Evolutionary conservation across 2,113 vertebrate species (phyloP).

Genomic region (Oncorhynchus nerka): DNA sequence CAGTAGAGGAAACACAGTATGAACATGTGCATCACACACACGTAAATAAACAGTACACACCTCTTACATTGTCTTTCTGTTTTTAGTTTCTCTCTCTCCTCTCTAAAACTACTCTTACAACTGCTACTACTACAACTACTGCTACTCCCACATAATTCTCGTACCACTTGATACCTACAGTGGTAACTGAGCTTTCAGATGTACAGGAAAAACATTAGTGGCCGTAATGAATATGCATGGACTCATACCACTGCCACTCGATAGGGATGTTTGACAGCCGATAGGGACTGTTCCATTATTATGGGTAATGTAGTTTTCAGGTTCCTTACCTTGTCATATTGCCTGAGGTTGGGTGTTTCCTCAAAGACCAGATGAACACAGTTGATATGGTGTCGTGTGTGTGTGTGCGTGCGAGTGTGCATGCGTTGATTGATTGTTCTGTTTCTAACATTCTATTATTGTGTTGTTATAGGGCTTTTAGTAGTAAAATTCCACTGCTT

Average conservation of each 20-base stretch:
- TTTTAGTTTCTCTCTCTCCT: too few relatives aligned
- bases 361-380: conserved; percentile 40
- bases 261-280: conserved; percentile 41
- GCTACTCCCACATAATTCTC: conserved; percentile 6
- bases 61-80: too few relatives aligned
- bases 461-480: background rate
- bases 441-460: background rate
- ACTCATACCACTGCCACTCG: background rate
- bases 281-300: conserved; percentile 52
- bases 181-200: conserved; percentile 33
- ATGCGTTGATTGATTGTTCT: background rate
- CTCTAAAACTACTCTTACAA: too few relatives aligned
- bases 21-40: too few relatives aligned
- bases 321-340: conserved; percentile 4
- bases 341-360: conserved; percentile 28
- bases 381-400: conserved; percentile 26
- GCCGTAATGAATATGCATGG: conserved; percentile 30
- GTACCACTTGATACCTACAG: conserved; percentile 20
- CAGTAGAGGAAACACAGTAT: too few relatives aligned
- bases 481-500: background rate
- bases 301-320: conserved; percentile 54
- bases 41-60: too few relatives aligned
- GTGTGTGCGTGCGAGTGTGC: background rate
- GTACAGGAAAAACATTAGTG: conserved; percentile 39
- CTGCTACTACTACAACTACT: background rate